Evolutionary conservation across 2,888 invertebrate species (phyloP).

Genomic region (Actias luna): DNA sequence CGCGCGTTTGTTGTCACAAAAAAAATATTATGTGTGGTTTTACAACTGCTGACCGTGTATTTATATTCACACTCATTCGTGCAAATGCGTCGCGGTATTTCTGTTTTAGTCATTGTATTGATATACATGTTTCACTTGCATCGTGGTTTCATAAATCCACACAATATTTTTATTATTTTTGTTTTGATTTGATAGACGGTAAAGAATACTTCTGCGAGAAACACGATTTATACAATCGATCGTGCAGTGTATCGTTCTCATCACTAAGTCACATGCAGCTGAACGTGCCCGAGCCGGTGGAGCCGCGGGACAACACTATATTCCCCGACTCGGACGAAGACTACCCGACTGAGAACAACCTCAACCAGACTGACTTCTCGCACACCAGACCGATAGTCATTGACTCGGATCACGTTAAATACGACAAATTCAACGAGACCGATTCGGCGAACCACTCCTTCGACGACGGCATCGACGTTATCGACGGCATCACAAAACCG

Average conservation of each 20-base stretch:
- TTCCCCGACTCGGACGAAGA: constrained; percentile 72
- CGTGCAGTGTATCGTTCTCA: constrained; percentile 68
- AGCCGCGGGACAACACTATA: constrained; percentile 55
- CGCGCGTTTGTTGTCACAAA: too few relatives aligned
- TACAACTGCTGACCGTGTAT: too few relatives aligned
- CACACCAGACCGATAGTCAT: constrained; percentile 74
- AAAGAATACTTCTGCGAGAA: constrained; percentile 77
- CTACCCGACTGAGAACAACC: constrained; percentile 72
- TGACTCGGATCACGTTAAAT: constrained; percentile 64
- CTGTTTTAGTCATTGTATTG: too few relatives aligned
- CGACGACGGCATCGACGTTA: constrained; percentile 69
- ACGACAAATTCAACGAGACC: constrained; percentile 53
- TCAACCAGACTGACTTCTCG: constrained; percentile 74
- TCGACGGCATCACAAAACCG: constrained; percentile 59
- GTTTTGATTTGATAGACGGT: constrained; percentile 53
- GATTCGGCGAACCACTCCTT: constrained; percentile 75
- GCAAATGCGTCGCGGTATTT: too few relatives aligned
- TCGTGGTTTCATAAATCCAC: too few relatives aligned
- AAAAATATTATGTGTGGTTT: too few relatives aligned
- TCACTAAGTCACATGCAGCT: constrained; percentile 70
- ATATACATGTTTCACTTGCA: too few relatives aligned
- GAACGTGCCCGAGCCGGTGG: constrained; percentile 70
- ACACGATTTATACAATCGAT: constrained; percentile 72
- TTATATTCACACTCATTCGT: too few relatives aligned
- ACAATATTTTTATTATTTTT: constrained; percentile 4